These are phyloP conservation scores for Proisotoma minuta DNA, from an alignment of 2,888 invertebrate genomes.

Conservation along the genomic window DNA sequence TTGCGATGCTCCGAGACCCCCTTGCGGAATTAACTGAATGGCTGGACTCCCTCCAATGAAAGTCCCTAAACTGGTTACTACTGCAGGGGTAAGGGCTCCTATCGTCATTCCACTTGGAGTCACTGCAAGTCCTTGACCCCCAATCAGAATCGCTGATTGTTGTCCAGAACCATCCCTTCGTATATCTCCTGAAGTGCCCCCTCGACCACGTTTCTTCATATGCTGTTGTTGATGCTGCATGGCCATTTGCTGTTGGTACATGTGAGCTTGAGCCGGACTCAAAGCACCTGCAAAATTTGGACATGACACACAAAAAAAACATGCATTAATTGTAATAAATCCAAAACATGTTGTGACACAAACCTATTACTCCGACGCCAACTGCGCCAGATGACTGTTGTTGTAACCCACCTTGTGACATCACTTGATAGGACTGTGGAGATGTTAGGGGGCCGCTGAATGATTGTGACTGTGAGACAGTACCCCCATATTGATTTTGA, in stretches of 20 bases:
- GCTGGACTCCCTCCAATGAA: constrained; percentile 42
- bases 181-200: constrained; percentile 38
- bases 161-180: constrained; percentile 24
- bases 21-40: constrained; percentile 40
- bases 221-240: constrained; percentile 53
- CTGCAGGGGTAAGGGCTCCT: constrained; percentile 47
- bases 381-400: constrained; percentile 36
- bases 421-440: constrained; percentile 36
- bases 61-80: constrained; percentile 47
- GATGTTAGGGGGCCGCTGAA: constrained; percentile 24
- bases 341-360: neutral
- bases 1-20: constrained; percentile 32
- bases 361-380: constrained; percentile 43
- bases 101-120: constrained; percentile 45
- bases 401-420: constrained; percentile 43
- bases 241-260: constrained; percentile 51
- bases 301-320: neutral
- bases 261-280: constrained; percentile 47
- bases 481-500: constrained; percentile 22
- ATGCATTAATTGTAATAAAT: neutral
- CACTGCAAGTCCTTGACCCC: constrained; percentile 43
- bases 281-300: constrained; percentile 29
- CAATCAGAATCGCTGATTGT: constrained; percentile 41
- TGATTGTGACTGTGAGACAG: constrained; percentile 33
- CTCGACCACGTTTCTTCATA: constrained; percentile 51